A percentile compares a stretch with the other conserved stretches of the same genome.
phyloP scores from a whole-genome alignment of 2,113 vertebrate species.

The Irena cyanogastra region DNA sequence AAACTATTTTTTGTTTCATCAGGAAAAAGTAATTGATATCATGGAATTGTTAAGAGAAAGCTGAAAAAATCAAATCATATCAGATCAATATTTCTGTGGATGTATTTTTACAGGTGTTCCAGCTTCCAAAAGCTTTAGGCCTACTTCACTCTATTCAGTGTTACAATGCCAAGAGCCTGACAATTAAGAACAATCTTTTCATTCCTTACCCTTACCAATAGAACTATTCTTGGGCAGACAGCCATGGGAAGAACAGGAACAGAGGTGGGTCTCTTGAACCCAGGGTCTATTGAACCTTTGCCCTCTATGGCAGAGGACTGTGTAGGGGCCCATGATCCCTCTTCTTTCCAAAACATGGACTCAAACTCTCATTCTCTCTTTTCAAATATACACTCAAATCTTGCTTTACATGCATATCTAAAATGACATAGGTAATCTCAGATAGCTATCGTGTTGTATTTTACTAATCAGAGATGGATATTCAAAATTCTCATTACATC shows the following conservation, averaged over 20 bases:
- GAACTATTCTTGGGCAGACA: not conserved
- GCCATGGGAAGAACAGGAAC: not conserved
- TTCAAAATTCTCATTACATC: not conserved
- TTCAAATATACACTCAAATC: not conserved
- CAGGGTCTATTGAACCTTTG: not conserved
- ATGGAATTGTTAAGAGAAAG: not conserved
- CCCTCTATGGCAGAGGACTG: not conserved
- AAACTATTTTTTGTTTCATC: not conserved
- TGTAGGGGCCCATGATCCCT: fast-evolving
- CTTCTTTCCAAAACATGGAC: not conserved
- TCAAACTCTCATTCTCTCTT: not conserved
- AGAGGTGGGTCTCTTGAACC: not conserved
- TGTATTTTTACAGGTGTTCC: not conserved
- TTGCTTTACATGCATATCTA: not conserved
- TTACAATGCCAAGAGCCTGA: not conserved
- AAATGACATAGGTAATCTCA: not conserved
- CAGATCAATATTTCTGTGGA: not conserved
- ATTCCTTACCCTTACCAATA: not conserved
- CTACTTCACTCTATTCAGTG: not conserved
- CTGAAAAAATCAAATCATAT: not conserved
- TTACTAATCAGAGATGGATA: not conserved
- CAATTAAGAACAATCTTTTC: not conserved
- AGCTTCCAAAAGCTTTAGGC: not conserved
- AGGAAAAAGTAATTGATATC: not conserved
- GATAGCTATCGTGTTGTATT: not conserved